Evolutionary conservation across 2,113 vertebrate genomes (phyloP), one percentile per base, ranked within the genome.

Genomic region (Platanista minor): DNA sequence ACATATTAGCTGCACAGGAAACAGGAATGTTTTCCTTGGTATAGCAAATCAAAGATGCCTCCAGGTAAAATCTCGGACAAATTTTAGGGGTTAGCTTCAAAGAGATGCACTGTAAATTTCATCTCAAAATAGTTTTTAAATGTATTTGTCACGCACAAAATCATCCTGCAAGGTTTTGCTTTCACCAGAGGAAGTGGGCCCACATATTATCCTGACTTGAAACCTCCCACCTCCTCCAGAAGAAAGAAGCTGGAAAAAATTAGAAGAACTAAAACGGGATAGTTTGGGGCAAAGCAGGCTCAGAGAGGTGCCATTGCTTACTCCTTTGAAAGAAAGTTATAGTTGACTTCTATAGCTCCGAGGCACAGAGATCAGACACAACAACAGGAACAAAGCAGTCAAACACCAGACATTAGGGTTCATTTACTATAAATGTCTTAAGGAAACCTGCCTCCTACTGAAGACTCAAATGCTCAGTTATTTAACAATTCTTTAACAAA

Each of bases 201-300:
- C 46, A 64, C n/a, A 72, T 71, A 62, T 52, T 77, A 64, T 36
- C 33, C 71, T 52, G 57, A 59, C 52, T 91, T 91, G 64, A 97
- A 98, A 61, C 5, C 78, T 95, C 21, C 27, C 27, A 67, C 8
- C 13, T 80, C 31, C 41, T 95, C n/a, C 31, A 85, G 82, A 94
- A 87, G 62, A 91, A n/a, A 96, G 77, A 84, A 80, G 67, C 66
- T 93, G 86, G 93, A 94, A 96, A 96, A 92, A 82, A 62, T 87
- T n/a, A 94, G 39, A 18, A 91, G 72, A 94, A 71, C 59, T 62
- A 41, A 94, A 90, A 87, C 2, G 5, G 43, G 77, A 61, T 23
- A 61, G 52, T 67, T 74, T 12, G 5, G 14, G 86, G 86, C 86
- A 91, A 67, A 80, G 82, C 1, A 78, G 49, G 25, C 49, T 90